Base-by-base conservation (phyloP, 2,888 invertebrate genomes). In the Folsomia manolachei region DNA sequence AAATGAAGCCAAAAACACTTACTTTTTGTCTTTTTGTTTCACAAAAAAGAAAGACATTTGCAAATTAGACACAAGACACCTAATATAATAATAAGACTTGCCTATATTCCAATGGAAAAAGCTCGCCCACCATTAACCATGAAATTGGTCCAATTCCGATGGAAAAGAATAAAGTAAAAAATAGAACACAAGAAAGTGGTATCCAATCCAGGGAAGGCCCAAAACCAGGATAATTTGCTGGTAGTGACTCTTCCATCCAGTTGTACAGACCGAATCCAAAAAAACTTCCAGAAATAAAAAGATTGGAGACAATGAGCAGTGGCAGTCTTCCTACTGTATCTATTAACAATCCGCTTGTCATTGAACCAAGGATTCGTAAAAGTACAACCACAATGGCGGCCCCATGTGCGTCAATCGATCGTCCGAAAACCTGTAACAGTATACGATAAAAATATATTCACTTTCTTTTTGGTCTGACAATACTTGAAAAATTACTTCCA, bases 121-220 rank as follows among this genome's bases (percentile, higher is more conserved):
- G 85, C 83, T 93, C 93, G 71, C 91, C 92, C 81, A 92, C 82
- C 82, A 93, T 86, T 76, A 94, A 85, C 91, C 93, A 93, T 27
- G 93, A 93, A 82, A 94, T 93, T 26, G 94, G 93, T 83, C 92
- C 93, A 85, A 93, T 92, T 68, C 93, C 93, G 80, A 93, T 85
- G n/a, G 92, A 91, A 83, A 93, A 93, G 61, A 93, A 93, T 73
- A 92, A 90, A 1, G 93, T 92, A 83, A 93, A 93, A 27, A 93
- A 90, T 76, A 93, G 86, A 39, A 92, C 91, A 84, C 93, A 93
- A 18, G 92, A 86, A 75, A 94, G 83, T 9, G 93, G 93, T 80
- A 94, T 91, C 93, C 91, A 91, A 82, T 91, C 91, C 25, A 81
- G 69, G 24, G 81, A 79, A 27, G 81, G 80, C 1, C 81, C 81